A percentile compares a stretch with the other conserved stretches of the same genome.
These are phyloP conservation scores for Schizotus pectinicornis DNA, from an alignment of 2,888 invertebrate species.

Conservation along the genomic window DNA sequence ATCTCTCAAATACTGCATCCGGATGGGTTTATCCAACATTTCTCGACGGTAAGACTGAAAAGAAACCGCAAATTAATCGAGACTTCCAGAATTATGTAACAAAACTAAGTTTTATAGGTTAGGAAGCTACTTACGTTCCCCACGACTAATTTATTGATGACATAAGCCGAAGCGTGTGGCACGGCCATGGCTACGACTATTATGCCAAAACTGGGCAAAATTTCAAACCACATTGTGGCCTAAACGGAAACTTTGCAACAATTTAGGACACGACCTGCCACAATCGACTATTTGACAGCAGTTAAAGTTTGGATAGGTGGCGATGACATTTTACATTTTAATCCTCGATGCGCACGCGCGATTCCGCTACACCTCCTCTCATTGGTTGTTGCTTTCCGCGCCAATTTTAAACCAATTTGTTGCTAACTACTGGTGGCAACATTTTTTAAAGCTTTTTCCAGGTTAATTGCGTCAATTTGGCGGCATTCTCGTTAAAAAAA, in stretches of 20 bases:
- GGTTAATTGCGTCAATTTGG: too few relatives aligned
- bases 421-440: too few relatives aligned
- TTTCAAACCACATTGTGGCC: conserved; percentile 75
- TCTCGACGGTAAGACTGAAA: conserved; percentile 60
- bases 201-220: conserved; percentile 68
- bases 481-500: too few relatives aligned
- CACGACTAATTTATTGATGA: conserved; percentile 65
- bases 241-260: not conserved
- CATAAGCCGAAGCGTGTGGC: conserved; percentile 68
- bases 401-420: too few relatives aligned
- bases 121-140: conserved; percentile 60
- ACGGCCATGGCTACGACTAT: conserved; percentile 66
- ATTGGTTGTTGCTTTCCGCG: not conserved
- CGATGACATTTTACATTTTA: not conserved
- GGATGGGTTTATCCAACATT: conserved; percentile 61
- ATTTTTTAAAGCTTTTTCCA: too few relatives aligned
- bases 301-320: too few relatives aligned
- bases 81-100: conserved; percentile 23
- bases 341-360: not conserved
- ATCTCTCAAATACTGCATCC: conserved; percentile 67
- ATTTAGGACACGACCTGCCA: not conserved
- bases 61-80: not conserved
- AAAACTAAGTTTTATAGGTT: conserved; percentile 15
- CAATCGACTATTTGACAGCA: too few relatives aligned
- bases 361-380: not conserved